Percentiles rank a stretch among this genome's conserved stretches.
phyloP scores from a whole-genome alignment of 2,113 vertebrate genomes.

The Muscicapa adusta region DNA sequence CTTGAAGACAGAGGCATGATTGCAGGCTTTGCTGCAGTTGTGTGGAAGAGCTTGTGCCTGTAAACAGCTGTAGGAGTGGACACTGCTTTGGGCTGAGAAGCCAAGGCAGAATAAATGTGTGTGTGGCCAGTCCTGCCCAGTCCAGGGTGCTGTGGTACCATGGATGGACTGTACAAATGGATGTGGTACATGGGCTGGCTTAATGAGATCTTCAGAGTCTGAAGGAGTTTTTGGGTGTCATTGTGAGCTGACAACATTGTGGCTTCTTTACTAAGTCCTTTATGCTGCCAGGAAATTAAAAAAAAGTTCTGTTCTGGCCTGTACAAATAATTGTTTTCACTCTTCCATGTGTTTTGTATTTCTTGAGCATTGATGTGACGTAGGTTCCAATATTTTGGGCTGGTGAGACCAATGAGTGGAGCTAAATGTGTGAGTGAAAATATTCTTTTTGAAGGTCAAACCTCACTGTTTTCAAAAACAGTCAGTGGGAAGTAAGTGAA shows the following conservation, averaged over 20 bases:
- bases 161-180: too few relatives aligned
- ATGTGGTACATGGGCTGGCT: neutral
- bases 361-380: neutral
- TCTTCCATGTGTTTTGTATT: neutral
- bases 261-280: neutral
- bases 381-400: neutral
- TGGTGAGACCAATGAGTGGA: neutral
- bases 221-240: neutral
- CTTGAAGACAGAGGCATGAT: neutral
- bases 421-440: neutral
- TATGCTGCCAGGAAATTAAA: neutral
- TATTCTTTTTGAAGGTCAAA: neutral
- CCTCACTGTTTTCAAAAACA: neutral
- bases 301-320: neutral
- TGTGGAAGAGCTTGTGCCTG: neutral
- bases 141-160: neutral
- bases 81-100: neutral
- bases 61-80: neutral
- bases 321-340: neutral
- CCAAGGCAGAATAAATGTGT: neutral
- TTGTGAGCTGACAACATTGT: neutral
- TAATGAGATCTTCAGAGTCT: rapidly evolving
- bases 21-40: neutral
- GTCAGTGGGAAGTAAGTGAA: neutral
- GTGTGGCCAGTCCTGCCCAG: too few relatives aligned